Percentiles rank a stretch among this genome's conserved stretches.
Conservation (phyloP, 2,797 vertebrate species). For the Brotula barbata region DNA sequence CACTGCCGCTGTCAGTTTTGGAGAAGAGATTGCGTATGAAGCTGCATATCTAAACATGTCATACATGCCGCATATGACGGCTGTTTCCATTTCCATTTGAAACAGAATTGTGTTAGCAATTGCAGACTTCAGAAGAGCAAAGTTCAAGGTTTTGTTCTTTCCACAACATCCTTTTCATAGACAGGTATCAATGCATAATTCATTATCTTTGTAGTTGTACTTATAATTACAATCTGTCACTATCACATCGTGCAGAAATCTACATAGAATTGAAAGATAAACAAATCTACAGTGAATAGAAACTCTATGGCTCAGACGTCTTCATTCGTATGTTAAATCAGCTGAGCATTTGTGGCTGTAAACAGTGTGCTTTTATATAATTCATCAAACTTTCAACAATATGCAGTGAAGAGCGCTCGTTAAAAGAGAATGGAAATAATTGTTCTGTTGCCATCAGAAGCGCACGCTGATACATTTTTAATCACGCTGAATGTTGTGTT, state of each 20-base stretch:
- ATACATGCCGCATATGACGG: background rate
- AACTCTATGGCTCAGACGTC: background rate
- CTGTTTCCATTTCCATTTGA: background rate
- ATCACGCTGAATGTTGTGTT: background rate
- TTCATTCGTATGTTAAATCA: background rate
- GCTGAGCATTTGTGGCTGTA: background rate
- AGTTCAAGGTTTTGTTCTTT: too few species aligned
- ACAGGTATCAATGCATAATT: background rate
- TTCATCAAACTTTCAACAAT: background rate
- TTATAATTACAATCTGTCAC: too few species aligned
- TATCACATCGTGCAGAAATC: background rate
- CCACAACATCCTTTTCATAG: background rate
- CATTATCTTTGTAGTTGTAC: background rate
- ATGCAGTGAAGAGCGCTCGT: background rate
- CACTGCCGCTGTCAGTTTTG: background rate
- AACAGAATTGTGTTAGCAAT: conserved; percentile 1
- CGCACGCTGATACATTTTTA: background rate
- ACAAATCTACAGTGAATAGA: background rate
- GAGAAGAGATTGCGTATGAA: background rate
- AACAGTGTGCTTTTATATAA: background rate
- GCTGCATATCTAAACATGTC: background rate
- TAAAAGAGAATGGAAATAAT: background rate
- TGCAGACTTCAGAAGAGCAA: too few species aligned
- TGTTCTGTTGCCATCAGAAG: too few species aligned
- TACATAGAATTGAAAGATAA: background rate